Conservation (phyloP, 2,888 invertebrate genomes). For the Leptinotarsa tumamoca region DNA sequence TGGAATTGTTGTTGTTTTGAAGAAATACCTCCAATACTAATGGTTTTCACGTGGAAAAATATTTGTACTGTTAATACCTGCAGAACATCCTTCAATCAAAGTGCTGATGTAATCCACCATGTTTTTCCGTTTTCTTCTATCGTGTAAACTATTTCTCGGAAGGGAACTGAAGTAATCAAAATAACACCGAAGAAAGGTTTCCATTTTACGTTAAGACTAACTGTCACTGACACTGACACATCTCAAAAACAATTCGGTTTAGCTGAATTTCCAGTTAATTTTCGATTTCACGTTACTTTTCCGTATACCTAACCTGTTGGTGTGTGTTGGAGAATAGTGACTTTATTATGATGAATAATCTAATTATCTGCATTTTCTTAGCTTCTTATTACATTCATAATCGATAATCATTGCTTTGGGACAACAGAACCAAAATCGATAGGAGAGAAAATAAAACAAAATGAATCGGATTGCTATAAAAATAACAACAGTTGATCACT, state of each 20-base stretch:
- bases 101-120: conserved; percentile 83
- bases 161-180: conserved; percentile 80
- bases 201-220: conserved; percentile 69
- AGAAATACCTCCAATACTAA: not conserved
- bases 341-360: conserved; percentile 1
- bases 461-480: no score
- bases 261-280: not conserved
- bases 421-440: not conserved
- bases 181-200: conserved; percentile 82
- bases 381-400: conserved; percentile 3
- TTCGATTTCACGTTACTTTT: conserved; percentile 10
- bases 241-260: not conserved
- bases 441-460: not conserved
- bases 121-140: conserved; percentile 77
- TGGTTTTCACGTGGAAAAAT: not conserved
- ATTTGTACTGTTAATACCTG: conserved; percentile 55
- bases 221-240: not conserved
- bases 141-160: conserved; percentile 79
- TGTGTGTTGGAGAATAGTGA: not conserved
- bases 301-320: not conserved
- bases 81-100: conserved; percentile 78
- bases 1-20: not conserved
- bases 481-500: no score
- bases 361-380: not conserved
- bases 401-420: not conserved